Conservation (phyloP, 1,140 invertebrate species). For the Drosophila guanche region DNA sequence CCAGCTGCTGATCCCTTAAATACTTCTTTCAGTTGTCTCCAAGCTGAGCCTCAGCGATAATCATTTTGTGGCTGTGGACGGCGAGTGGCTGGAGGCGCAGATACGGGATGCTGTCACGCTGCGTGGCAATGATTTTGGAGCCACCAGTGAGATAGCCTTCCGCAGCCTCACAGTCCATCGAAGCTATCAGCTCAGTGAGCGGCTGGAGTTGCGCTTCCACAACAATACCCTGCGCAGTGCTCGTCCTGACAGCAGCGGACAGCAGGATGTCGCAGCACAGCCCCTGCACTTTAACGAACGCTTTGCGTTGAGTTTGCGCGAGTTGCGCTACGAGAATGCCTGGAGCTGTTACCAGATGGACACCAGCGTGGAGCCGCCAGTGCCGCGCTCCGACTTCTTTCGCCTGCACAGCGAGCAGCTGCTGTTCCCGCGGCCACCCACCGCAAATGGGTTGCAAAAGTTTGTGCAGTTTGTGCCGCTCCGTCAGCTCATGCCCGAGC, state of each 20-base stretch:
- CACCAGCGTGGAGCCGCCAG: conserved; percentile 50
- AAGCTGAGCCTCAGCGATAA: conserved; percentile 74
- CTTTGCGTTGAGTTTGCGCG: conserved; percentile 64
- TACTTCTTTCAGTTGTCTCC: conserved; percentile 53
- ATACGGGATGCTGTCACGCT: conserved; percentile 64
- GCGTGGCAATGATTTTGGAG: conserved; percentile 70
- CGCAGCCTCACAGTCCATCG: conserved; percentile 67
- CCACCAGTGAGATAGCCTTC: conserved; percentile 74
- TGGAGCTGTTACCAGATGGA: conserved; percentile 70
- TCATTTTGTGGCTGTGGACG: conserved; percentile 63
- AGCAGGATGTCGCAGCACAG: conserved; percentile 4
- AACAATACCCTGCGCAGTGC: conserved; percentile 69
- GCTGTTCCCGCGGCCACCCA: conserved; percentile 29
- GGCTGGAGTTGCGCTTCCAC: conserved; percentile 73
- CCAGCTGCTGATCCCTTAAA: not conserved
- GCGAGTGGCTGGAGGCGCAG: conserved; percentile 73
- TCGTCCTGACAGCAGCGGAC: conserved; percentile 2
- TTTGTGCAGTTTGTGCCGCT: conserved; percentile 35
- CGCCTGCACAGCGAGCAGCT: conserved; percentile 64
- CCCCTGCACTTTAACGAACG: conserved; percentile 62
- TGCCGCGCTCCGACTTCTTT: conserved; percentile 68
- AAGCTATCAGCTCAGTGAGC: conserved; percentile 70
- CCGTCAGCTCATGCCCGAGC: conserved; percentile 50
- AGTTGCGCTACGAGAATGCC: conserved; percentile 61
- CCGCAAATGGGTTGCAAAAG: not conserved